A percentile compares a stretch with the other conserved stretches of the same genome.
phyloP scores from a whole-genome alignment of 2,797 vertebrate genomes.

The Philypnodon macrostomus region DNA sequence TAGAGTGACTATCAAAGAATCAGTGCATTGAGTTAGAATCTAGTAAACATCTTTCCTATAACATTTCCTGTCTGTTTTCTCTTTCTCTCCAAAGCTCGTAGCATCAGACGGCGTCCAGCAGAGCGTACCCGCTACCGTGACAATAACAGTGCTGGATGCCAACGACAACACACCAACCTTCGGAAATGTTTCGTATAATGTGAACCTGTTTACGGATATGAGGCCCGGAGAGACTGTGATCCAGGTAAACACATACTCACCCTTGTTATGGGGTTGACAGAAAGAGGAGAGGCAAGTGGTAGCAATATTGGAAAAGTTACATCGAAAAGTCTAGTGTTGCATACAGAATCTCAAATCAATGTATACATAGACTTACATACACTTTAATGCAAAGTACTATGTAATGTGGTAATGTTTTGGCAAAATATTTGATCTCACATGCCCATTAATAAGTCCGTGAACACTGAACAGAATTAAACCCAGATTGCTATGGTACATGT shows the following conservation, averaged over 20 bases:
- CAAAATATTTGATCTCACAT: too few species aligned
- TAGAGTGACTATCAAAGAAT: neutral
- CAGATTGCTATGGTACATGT: too few species aligned
- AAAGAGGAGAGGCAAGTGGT: neutral
- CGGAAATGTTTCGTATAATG: conserved; percentile 86
- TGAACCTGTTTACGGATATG: conserved; percentile 91
- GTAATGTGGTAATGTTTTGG: too few species aligned
- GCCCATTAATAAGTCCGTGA: too few species aligned
- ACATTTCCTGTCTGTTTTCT: conserved; percentile 13
- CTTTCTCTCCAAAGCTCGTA: conserved; percentile 75
- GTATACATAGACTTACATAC: too few species aligned
- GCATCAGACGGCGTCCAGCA: conserved; percentile 94
- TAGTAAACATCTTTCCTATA: too few species aligned
- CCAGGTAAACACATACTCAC: conserved; percentile 75
- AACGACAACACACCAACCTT: conserved; percentile 96
- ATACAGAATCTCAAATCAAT: too few species aligned
- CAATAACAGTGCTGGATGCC: conserved; percentile 88
- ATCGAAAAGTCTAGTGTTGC: too few species aligned
- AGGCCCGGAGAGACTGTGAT: conserved; percentile 83
- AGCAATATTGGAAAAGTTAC: too few species aligned
- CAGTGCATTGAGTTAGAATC: conserved; percentile 5
- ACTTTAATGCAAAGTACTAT: too few species aligned
- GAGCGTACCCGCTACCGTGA: conserved; percentile 84
- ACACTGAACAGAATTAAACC: too few species aligned
- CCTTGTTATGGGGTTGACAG: neutral